A percentile compares a stretch with the other conserved stretches of the same genome.
phyloP scores from a whole-genome alignment of 2,113 vertebrate species.

The Alectura lathami region DNA sequence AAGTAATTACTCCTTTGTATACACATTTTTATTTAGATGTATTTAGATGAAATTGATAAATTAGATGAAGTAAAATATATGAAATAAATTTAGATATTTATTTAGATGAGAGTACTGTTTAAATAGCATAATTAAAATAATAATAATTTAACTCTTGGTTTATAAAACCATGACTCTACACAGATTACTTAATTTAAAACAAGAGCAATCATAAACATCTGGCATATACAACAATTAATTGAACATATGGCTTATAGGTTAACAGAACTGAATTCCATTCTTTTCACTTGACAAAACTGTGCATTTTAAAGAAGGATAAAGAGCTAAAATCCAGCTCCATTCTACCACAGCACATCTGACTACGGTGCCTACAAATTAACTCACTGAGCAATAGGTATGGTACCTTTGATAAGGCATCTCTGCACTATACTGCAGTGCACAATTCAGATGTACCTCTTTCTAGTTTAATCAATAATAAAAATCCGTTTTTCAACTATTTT shows the following conservation, averaged over 20 bases:
- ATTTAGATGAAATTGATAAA: too few relatives aligned
- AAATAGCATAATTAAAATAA: too few relatives aligned
- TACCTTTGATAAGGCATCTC: neutral
- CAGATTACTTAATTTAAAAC: neutral
- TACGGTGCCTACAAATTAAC: neutral
- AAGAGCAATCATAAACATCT: neutral
- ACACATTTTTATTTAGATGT: neutral
- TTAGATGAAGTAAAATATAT: too few relatives aligned
- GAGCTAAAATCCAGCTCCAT: neutral
- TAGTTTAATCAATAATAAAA: too few relatives aligned
- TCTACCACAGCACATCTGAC: neutral
- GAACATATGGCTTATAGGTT: neutral
- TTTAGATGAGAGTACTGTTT: neutral
- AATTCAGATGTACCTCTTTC: neutral
- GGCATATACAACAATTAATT: neutral
- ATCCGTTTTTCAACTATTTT: neutral
- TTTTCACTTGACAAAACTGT: neutral
- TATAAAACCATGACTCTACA: neutral
- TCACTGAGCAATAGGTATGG: neutral
- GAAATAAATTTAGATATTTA: too few relatives aligned
- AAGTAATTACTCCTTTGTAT: neutral
- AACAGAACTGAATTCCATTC: neutral
- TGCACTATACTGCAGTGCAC: neutral
- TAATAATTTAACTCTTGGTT: neutral
- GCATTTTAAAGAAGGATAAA: neutral